Evolutionary conservation across 2,888 invertebrate genomes (phyloP).

Genomic region (Calameuta pallipes): DNA sequence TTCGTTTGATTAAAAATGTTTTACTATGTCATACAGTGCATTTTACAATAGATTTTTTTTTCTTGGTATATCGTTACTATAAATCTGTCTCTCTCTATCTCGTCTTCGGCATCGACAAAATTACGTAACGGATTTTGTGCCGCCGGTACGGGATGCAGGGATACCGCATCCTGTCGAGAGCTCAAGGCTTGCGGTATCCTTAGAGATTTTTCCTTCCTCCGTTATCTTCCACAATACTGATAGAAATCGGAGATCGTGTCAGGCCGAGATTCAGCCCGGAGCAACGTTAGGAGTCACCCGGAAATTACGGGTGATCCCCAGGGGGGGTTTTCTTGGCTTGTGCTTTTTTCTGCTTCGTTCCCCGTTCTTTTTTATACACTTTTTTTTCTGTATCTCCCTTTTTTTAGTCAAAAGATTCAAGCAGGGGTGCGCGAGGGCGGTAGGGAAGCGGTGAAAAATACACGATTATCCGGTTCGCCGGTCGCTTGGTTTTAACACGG

Average conservation of each 20-base stretch:
- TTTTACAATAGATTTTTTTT: background rate
- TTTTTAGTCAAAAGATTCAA: background rate
- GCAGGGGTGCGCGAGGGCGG: no score
- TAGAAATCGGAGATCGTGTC: background rate
- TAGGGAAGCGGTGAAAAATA: background rate
- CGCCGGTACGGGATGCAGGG: background rate
- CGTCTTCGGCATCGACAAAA: background rate
- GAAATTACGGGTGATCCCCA: background rate
- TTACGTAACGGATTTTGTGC: background rate
- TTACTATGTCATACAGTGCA: background rate
- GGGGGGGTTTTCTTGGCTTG: background rate
- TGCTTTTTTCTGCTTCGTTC: background rate
- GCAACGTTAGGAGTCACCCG: background rate
- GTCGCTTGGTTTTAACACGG: background rate
- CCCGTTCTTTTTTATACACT: background rate
- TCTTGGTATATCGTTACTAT: background rate
- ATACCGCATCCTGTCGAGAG: background rate
- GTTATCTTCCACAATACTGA: background rate
- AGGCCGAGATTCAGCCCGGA: background rate
- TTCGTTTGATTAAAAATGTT: background rate
- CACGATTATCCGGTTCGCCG: background rate
- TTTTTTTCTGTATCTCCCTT: background rate
- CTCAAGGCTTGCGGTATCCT: background rate
- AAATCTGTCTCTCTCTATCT: background rate
- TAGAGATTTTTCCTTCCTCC: background rate